Conservation (phyloP, 2,888 invertebrate species). For the Andrena trimmerana region DNA sequence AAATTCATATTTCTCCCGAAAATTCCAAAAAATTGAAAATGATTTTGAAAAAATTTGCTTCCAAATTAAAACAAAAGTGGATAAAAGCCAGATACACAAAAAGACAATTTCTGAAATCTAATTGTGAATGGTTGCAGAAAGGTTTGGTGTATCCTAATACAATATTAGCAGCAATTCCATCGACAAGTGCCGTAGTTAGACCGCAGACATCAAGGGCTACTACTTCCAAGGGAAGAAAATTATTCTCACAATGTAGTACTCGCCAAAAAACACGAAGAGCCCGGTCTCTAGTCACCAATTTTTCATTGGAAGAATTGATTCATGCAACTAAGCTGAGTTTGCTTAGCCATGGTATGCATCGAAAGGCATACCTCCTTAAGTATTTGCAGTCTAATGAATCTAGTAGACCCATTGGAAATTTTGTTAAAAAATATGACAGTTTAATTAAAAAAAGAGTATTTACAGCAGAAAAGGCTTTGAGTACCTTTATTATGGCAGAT, state of each 20-base stretch:
- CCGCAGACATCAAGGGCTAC: background rate
- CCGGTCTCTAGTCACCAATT: background rate
- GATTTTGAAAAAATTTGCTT: background rate
- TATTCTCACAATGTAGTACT: background rate
- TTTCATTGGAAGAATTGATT: constrained; percentile 12
- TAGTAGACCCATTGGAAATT: too few species aligned
- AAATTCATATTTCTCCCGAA: background rate
- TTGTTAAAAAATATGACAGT: too few species aligned
- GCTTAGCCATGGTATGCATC: constrained; percentile 1
- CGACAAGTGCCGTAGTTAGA: background rate
- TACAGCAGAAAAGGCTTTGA: too few species aligned
- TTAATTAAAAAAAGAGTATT: too few species aligned
- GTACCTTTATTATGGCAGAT: too few species aligned
- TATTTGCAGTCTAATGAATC: too few species aligned
- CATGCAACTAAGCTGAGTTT: constrained; percentile 24
- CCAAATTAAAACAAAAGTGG: constrained; percentile 1
- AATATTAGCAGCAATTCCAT: background rate
- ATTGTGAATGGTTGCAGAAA: background rate
- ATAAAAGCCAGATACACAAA: background rate
- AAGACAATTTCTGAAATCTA: background rate
- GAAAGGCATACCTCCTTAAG: too few species aligned
- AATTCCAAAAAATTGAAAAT: background rate
- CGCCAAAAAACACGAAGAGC: background rate
- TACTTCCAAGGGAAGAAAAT: background rate
- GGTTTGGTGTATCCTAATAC: constrained; percentile 3